These are phyloP conservation scores for Jaculus jaculus DNA, from an alignment of 2,113 vertebrate genomes.

Conservation along the genomic window DNA sequence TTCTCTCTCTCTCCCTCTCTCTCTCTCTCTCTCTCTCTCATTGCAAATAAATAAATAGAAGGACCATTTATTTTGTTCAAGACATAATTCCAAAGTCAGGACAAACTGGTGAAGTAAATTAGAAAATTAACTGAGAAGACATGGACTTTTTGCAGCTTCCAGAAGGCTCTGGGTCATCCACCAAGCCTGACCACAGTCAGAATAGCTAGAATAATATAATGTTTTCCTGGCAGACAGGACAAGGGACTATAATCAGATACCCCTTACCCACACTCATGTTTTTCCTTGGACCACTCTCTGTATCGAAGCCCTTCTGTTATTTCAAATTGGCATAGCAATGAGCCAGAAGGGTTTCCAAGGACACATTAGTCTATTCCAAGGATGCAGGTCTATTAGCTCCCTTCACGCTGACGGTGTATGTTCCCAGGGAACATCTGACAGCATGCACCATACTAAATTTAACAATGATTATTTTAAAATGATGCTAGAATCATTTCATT, in stretches of 20 bases:
- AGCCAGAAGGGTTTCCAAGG: not conserved
- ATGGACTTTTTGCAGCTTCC: not conserved
- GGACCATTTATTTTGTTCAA: not conserved
- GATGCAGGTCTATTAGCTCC: not conserved
- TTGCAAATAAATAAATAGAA: no score
- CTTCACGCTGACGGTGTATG: not conserved
- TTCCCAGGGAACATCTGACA: not conserved
- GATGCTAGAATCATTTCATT: not conserved
- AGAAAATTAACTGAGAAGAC: not conserved
- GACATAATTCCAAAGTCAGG: not conserved
- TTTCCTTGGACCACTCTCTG: not conserved
- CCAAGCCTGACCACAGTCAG: not conserved
- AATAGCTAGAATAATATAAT: not conserved
- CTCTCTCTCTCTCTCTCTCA: no score
- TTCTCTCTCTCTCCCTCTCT: no score
- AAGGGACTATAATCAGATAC: not conserved
- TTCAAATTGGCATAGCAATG: not conserved
- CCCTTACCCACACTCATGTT: not conserved
- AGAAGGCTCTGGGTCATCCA: not conserved
- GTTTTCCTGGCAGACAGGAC: not conserved
- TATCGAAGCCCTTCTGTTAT: not conserved
- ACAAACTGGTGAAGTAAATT: slow-evolving; percentile 19
- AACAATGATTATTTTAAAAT: not conserved
- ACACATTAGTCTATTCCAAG: not conserved
- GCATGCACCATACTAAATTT: not conserved